Base-by-base conservation (phyloP, 2,888 invertebrate genomes). In the Tipula unca region DNA sequence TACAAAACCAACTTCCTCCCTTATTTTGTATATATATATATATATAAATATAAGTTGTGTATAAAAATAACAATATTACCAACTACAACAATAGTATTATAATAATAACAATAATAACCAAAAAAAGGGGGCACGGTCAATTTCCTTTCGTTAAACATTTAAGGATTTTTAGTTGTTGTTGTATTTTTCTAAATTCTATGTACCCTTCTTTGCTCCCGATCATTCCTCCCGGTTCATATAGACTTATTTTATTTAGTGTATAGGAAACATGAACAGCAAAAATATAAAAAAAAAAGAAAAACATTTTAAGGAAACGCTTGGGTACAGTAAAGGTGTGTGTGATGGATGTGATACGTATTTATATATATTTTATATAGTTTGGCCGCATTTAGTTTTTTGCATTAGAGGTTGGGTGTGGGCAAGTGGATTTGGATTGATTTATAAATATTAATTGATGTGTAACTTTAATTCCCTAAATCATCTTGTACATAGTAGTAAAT, bases 71-170 rank as follows among this genome's bases (percentile, higher is more conserved):
- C 48, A 48, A 48, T 48, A 17, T 17, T 48, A n/a, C 17, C 48
- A 48, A 17, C 17, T 8, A 48, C 48, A 48, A 69, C 69, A 25
- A 69, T 69, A 10, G 5, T 10, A 20, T 25, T 25, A 48, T 20
- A 48, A 17, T 48, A 48, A 25, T 69, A 69, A 69, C 69, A 69
- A 69, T 69, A 69, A 69, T 69, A 69, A 69, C 25, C n/a, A 48
- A 48, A n/a, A 48, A 48, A n/a, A 10, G 35, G 35, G 83, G 83
- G 83, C 83, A 83, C 83, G 83, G 83, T 83, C 83, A 83, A 83
- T 83, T 83, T 83, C 83, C 83, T 83, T 25, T 69, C 69, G 69
- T 69, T 25, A 69, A 69, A 69, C 69, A 69, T 69, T 69, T 69
- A 69, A 69, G 69, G 69, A 25, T 69, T 10, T 69, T 69, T 69